A percentile compares a stretch with the other conserved stretches of the same genome.
These are phyloP conservation scores for Saxidomus purpurata DNA, from an alignment of 1,140 invertebrate species.

Conservation along the genomic window DNA sequence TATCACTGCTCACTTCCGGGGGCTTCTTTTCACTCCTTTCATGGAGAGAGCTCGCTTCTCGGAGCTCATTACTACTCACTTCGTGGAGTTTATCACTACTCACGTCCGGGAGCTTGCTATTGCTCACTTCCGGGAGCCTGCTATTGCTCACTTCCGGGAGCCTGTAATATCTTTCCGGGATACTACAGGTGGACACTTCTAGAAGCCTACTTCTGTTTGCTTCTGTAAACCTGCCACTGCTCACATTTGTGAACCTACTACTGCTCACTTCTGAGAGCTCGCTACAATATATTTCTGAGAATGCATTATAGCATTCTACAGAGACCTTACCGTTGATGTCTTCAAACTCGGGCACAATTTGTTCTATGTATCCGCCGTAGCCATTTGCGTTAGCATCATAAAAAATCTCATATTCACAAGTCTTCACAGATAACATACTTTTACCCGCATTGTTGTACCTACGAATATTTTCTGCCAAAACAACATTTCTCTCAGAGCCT, in stretches of 20 bases:
- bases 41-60: too few relatives aligned
- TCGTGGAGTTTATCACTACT: background rate
- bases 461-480: constrained; percentile 4
- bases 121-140: background rate
- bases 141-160: background rate
- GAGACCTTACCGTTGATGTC: background rate
- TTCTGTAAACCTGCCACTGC: too few relatives aligned
- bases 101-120: background rate
- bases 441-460: background rate
- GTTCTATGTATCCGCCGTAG: constrained; percentile 20
- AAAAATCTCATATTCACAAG: background rate
- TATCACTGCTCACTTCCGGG: background rate
- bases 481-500: background rate
- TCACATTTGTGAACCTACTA: too few relatives aligned
- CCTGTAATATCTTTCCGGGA: background rate
- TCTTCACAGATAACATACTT: background rate
- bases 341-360: background rate
- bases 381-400: constrained; percentile 15
- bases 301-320: too few relatives aligned
- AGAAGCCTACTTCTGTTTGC: background rate
- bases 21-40: background rate
- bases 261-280: too few relatives aligned
- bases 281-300: background rate
- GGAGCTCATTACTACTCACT: too few relatives aligned
- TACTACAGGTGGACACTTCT: background rate